Evolutionary conservation across 2,113 vertebrate species (phyloP).

Genomic region (Megalops atlanticus): DNA sequence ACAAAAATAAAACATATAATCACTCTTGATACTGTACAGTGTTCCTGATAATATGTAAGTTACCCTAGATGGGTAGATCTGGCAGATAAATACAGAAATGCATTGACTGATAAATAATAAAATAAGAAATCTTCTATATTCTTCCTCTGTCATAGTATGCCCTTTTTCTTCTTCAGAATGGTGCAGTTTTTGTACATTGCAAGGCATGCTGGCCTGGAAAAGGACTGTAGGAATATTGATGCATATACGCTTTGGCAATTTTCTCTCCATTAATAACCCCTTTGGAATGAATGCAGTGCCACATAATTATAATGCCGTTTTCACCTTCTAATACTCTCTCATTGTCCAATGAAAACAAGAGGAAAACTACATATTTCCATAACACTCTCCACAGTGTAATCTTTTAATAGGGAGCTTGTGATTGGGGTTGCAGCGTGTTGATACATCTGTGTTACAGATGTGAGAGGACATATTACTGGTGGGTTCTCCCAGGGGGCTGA

Average conservation of each 20-base stretch:
- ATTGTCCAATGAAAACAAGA: background rate
- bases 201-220: no score
- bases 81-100: no score
- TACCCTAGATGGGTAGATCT: no score
- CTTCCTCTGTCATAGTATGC: no score
- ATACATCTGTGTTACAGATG: slow-evolving; percentile 48
- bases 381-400: background rate
- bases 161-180: no score
- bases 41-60: no score
- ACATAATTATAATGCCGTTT: background rate
- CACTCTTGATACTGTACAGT: no score
- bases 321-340: background rate
- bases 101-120: no score
- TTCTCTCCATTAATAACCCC: background rate
- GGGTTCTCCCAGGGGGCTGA: slow-evolving; percentile 44
- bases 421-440: slow-evolving; percentile 9
- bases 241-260: slow-evolving; percentile 13
- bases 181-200: background rate
- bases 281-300: background rate
- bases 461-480: slow-evolving; percentile 32
- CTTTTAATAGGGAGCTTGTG: background rate
- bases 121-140: no score
- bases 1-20: no score
- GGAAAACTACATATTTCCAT: background rate
- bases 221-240: no score